Percentiles rank a stretch among this genome's conserved stretches.
Conservation (phyloP, 2,797 vertebrate genomes). For the Tachyglossus aculeatus region DNA sequence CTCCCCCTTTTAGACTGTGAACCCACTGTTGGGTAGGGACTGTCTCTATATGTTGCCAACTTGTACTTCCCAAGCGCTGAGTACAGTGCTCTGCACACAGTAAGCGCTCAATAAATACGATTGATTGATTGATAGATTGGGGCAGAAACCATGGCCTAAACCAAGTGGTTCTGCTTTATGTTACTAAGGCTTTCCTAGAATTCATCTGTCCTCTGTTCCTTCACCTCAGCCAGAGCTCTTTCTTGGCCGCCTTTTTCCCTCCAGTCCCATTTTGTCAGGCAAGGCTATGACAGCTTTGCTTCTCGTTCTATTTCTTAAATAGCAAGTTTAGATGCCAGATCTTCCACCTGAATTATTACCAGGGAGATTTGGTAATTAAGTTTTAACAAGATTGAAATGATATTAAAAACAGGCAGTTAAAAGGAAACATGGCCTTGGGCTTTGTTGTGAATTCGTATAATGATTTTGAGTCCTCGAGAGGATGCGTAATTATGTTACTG, state of each 20-base stretch:
- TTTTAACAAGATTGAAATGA: constrained; percentile 84
- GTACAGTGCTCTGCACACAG: too few species aligned
- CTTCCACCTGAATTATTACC: constrained; percentile 85
- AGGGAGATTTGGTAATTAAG: constrained; percentile 82
- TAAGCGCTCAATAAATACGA: too few species aligned
- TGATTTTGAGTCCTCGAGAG: constrained; percentile 83
- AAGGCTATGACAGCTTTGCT: constrained; percentile 83
- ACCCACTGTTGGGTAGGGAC: too few species aligned
- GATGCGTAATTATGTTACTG: constrained; percentile 79
- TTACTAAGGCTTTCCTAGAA: too few species aligned
- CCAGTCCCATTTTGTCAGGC: constrained; percentile 75
- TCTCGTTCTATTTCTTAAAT: constrained; percentile 86
- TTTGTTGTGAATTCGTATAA: constrained; percentile 81
- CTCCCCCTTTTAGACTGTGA: too few species aligned
- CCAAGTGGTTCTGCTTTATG: not conserved
- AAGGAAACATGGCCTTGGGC: constrained; percentile 81
- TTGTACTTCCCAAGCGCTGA: too few species aligned
- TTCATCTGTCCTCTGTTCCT: constrained; percentile 73
- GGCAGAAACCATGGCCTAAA: not conserved
- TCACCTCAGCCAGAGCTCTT: constrained; percentile 70
- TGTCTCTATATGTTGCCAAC: too few species aligned
- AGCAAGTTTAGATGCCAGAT: constrained; percentile 86
- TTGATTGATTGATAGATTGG: too few species aligned
- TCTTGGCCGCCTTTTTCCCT: constrained; percentile 75
- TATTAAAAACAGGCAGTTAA: constrained; percentile 81